These are phyloP conservation scores for Drosophila nigrodunni DNA, from an alignment of 1,140 invertebrate genomes.

Conservation along the genomic window DNA sequence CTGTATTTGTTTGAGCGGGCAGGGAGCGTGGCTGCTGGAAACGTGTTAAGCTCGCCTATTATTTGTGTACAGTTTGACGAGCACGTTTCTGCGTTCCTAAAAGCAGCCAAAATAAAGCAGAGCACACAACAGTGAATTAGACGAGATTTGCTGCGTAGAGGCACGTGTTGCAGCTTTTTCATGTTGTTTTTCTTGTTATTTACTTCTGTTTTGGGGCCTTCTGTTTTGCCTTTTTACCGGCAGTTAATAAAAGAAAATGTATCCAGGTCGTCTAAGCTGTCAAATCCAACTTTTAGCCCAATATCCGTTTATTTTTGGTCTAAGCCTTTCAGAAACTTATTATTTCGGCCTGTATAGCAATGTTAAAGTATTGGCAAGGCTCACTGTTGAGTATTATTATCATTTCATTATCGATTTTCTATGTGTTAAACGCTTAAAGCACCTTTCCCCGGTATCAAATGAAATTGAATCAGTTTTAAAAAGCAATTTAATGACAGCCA, in stretches of 20 bases:
- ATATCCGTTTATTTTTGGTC: constrained; percentile 32
- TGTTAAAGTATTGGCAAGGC: not conserved
- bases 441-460: not conserved
- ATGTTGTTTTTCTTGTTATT: constrained; percentile 27
- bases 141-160: constrained; percentile 56
- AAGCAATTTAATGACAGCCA: constrained; percentile 4
- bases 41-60: constrained; percentile 50
- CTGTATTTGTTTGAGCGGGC: not conserved
- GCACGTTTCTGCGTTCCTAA: constrained; percentile 48
- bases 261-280: constrained; percentile 40
- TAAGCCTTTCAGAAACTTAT: constrained; percentile 27
- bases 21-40: constrained; percentile 5
- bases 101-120: constrained; percentile 21
- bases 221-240: constrained; percentile 16
- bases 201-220: constrained; percentile 28
- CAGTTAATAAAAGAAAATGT: constrained; percentile 44
- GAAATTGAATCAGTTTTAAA: not conserved
- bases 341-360: not conserved
- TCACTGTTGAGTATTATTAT: not conserved
- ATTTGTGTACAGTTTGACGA: constrained; percentile 42
- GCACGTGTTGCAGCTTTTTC: constrained; percentile 49
- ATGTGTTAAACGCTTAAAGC: constrained; percentile 1
- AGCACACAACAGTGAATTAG: constrained; percentile 54
- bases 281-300: constrained; percentile 24
- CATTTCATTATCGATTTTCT: constrained; percentile 17